Conservation (phyloP, 2,113 vertebrate genomes). For the Euleptes europaea region DNA sequence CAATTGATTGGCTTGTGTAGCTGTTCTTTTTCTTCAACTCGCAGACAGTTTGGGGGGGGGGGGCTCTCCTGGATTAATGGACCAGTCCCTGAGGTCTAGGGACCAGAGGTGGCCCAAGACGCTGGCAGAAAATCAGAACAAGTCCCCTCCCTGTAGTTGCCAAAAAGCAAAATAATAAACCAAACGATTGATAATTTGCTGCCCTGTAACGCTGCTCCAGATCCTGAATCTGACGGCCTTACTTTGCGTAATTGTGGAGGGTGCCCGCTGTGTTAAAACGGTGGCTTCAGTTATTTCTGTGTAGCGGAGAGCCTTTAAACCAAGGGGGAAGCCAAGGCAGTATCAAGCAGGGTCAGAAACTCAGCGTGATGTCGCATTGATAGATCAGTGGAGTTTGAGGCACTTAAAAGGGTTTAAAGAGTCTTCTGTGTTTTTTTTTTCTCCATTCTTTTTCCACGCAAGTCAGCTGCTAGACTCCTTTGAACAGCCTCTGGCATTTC, state of each 20-base stretch:
- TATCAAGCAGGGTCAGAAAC: conserved; percentile 9
- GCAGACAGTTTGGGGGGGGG: neutral
- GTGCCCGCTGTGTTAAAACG: neutral
- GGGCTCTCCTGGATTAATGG: conserved; percentile 7
- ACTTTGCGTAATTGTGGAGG: neutral
- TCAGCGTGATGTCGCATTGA: conserved; percentile 25
- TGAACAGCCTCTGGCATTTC: conserved; percentile 52
- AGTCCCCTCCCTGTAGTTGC: neutral
- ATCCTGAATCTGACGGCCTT: neutral
- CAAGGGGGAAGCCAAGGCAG: neutral
- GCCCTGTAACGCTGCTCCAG: neutral
- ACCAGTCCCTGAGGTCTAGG: neutral
- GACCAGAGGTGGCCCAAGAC: neutral
- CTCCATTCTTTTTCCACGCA: conserved; percentile 52
- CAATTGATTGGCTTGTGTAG: neutral
- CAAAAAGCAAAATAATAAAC: neutral
- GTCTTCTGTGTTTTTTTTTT: conserved; percentile 25
- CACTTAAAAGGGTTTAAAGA: conserved; percentile 60
- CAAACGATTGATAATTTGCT: neutral
- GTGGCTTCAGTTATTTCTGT: neutral
- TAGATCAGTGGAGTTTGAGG: conserved; percentile 50
- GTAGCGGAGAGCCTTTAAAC: neutral
- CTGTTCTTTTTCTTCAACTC: conserved; percentile 19
- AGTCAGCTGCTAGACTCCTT: conserved; percentile 50
- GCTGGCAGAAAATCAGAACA: neutral